Evolutionary conservation across 37 sponge, comb jelly and placozoan genomes (phyloP), one percentile per base, ranked within the genome.

Genomic region (Halisarca cf. caerulea): DNA sequence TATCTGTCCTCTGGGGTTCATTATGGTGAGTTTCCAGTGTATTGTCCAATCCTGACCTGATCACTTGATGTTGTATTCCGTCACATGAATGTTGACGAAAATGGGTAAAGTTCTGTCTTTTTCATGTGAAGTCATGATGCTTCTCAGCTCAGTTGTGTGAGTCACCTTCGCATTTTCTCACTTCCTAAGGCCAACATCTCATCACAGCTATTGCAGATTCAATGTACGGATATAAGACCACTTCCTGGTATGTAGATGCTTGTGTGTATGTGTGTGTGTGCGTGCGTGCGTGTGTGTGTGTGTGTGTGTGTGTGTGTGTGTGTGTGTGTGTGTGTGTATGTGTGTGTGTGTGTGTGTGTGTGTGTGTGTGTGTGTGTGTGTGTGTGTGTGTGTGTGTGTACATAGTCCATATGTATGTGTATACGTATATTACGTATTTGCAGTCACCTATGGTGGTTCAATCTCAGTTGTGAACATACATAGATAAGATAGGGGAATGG

Each of bases 201-300:
- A 86, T 98, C 34, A 98, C 97, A 59, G 99, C 99, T 14, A 80
- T 98, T 0, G 89, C 93, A 0, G 97, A 96, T 58, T 81, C 82
- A 21, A 79, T 86, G 73, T 94, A 58, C 68, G 90, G 91, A 17
- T 87, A 73, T 80, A 98, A 98, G 78, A 98, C 99, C 15, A 82
- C 80, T 0, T 96, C 72, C 35, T 71, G 72, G 72, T 71, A 41
- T 82, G 51, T 53, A 15, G 77, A 21, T 82, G 28, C 17, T 4
- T 43, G 51, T 80, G 37, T 80, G 58, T 58, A 15, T 80, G 81
- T 58, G 42, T 51, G 57, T 80, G 42, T 57, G 38, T 80, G 42
- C 20, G 58, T 80, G 42, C 61, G 58, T 80, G 64, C 15, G 64
- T 80, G 47, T 58, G 42, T 80, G 59, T 58, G 42, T 58, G 38